Evolutionary conservation across 2,113 vertebrate genomes (phyloP), one percentile per base, ranked within the genome.

Genomic region (Stigmatopora nigra): DNA sequence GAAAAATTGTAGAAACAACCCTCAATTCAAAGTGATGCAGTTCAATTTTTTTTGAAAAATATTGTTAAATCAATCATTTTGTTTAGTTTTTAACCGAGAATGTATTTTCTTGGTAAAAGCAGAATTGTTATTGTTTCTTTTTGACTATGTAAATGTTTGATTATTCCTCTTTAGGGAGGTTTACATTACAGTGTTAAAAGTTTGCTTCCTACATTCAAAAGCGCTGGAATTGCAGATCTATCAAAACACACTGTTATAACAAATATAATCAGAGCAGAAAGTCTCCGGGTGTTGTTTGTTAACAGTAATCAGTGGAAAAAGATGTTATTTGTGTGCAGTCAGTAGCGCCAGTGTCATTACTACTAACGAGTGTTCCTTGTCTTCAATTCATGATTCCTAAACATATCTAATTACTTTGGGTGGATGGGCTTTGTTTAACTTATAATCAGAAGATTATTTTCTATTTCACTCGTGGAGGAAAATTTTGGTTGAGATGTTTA

Each of bases 371-470:
- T 53, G 64, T 68, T 64, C 36, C 78, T 80, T 75, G 7, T 70
- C 22, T 79, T 63, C 56, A 46, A 46, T 41, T 70, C 56, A 17
- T 1, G 45, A 73, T 31, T 10, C 14, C 16, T 53, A 61, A 64
- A 65, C 53, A 65, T 3, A 1, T 49, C 51, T 72, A 66, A 82
- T 74, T 71, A 67, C 53, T 56, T n/a, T n/a, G n/a, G 79, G 77
- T 77, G 68, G 56, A 67, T 6, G 11, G 2, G 62, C 49, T 82
- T 76, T 82, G 72, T 84, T 80, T 81, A 9, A 56, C 61, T 71
- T 81, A 20, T 5, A 72, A 77, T 82, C 71, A 71, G 46, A 3
- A 14, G 62, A 70, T 85, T 78, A 51, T 77, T 77, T 82, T 77
- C 67, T 68, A 71, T 58, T 53, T 64, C 45, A 31, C 36, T 22